Evolutionary conservation across 2,797 vertebrate genomes (phyloP).

Genomic region (Valencia hispanica): DNA sequence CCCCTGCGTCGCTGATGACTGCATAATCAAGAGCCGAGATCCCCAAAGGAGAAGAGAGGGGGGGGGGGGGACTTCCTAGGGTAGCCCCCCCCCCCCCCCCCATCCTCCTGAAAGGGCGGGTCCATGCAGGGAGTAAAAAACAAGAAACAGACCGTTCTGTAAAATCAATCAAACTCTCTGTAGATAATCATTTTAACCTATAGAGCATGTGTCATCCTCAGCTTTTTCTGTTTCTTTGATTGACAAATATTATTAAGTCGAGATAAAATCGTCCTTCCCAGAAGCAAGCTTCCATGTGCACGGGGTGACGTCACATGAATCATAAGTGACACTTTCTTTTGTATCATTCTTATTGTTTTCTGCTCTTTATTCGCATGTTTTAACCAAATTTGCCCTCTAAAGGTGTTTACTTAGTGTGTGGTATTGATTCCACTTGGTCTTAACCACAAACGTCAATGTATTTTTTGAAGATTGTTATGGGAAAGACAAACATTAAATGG

Average conservation of each 20-base stretch:
- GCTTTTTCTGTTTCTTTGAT: background rate
- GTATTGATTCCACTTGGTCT: background rate
- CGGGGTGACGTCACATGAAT: background rate
- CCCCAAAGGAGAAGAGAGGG: constrained; percentile 8
- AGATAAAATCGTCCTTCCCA: background rate
- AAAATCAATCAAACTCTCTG: background rate
- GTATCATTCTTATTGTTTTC: background rate
- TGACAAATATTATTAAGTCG: background rate
- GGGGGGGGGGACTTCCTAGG: constrained; percentile 11
- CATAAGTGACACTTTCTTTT: background rate
- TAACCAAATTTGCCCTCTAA: background rate
- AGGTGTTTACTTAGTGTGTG: background rate
- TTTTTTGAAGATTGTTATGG: background rate
- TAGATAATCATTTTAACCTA: background rate
- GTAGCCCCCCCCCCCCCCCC: fast-evolving
- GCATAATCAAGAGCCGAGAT: constrained; percentile 14
- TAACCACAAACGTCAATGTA: background rate
- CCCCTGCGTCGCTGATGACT: constrained; percentile 65
- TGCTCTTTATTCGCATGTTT: background rate
- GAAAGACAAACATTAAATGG: background rate
- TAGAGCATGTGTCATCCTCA: background rate
- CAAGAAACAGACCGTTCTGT: background rate
- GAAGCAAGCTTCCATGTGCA: background rate
- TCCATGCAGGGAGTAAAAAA: background rate
- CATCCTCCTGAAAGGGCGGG: background rate